Percentiles rank a stretch among this genome's conserved stretches.
phyloP scores from a whole-genome alignment of 1,140 invertebrate genomes.

The Apis florea region DNA sequence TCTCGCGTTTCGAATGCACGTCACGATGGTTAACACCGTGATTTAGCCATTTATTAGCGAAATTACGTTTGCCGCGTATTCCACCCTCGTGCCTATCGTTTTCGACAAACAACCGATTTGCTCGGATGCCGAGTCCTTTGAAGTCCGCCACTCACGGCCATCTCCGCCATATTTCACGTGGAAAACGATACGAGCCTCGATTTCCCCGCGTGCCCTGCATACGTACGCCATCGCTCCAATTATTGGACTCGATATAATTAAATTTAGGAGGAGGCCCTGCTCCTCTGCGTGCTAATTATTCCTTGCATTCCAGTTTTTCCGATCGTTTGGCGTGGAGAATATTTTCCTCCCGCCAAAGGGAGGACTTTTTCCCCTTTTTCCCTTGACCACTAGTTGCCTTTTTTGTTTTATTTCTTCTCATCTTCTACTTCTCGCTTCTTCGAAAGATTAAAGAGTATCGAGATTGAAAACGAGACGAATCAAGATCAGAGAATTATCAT shows the following conservation, averaged over 20 bases:
- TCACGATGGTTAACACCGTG: slow-evolving; percentile 1
- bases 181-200: slow-evolving; percentile 19
- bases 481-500: no score
- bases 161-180: slow-evolving; percentile 33
- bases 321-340: no score
- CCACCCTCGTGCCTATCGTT: slow-evolving; percentile 43
- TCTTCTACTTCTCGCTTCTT: no score
- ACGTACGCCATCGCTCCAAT: not conserved
- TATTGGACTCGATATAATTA: slow-evolving; percentile 17
- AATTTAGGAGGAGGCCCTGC: slow-evolving; percentile 17
- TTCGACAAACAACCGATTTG: slow-evolving; percentile 44
- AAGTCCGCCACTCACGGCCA: slow-evolving; percentile 25
- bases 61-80: slow-evolving; percentile 39
- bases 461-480: no score
- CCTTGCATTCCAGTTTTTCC: no score
- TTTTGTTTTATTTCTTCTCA: no score
- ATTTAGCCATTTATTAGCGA: slow-evolving; percentile 42
- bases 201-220: not conserved
- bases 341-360: no score
- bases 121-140: slow-evolving; percentile 34
- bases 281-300: no score
- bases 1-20: slow-evolving; percentile 4
- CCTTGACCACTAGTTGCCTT: no score
- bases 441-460: no score
- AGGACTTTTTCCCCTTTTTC: no score